These are phyloP conservation scores for Phaonia tiefii DNA, from an alignment of 2,888 invertebrate species.

Conservation along the genomic window DNA sequence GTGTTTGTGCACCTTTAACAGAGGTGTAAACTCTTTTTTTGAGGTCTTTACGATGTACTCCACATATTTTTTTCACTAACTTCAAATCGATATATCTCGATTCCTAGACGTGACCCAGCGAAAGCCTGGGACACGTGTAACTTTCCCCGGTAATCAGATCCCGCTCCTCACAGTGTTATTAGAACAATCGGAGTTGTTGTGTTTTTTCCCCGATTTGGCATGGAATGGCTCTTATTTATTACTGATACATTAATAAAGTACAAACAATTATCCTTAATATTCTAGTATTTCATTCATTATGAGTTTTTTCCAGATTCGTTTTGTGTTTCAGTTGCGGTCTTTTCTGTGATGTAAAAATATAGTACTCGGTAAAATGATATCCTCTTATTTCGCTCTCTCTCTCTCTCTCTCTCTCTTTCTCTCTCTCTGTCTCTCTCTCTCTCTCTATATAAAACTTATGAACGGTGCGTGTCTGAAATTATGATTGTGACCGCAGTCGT, in stretches of 20 bases:
- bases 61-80: no score
- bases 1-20: no score
- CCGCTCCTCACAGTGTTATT: no score
- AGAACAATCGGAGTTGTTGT: no score
- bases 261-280: slow-evolving; percentile 25
- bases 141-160: no score
- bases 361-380: slow-evolving; percentile 27
- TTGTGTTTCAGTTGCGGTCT: background rate
- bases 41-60: no score
- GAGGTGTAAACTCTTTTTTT: no score
- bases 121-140: no score
- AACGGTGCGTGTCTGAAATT: slow-evolving; percentile 50
- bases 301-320: slow-evolving; percentile 3
- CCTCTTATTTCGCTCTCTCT: slow-evolving; percentile 21
- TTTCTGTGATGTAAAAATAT: background rate
- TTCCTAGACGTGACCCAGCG: no score
- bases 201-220: no score
- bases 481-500: slow-evolving; percentile 21
- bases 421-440: slow-evolving; percentile 30
- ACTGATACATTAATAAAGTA: slow-evolving; percentile 7
- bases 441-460: slow-evolving; percentile 33
- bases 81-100: no score
- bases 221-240: no score
- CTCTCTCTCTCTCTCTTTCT: slow-evolving; percentile 27
- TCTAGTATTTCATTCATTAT: background rate